A percentile compares a stretch with the other conserved stretches of the same genome.
phyloP scores from a whole-genome alignment of 37 sponge, comb jelly and placozoan genomes.

The Amphimedon queenslandica region DNA sequence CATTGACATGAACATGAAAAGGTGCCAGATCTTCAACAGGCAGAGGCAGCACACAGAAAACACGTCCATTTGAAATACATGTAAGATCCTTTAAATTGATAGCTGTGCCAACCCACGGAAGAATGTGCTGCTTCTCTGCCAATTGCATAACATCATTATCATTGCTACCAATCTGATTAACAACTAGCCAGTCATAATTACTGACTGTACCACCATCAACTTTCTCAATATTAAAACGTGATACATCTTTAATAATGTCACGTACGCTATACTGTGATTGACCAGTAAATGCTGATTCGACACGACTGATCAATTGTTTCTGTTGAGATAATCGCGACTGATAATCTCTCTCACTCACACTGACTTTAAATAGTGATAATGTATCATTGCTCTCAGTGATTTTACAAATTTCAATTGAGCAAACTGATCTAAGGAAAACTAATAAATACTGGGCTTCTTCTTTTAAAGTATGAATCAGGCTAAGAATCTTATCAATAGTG shows the following conservation, averaged over 20 bases:
- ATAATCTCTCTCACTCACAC: not conserved
- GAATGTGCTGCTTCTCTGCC: slow-evolving; percentile 15
- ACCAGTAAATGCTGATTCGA: not conserved
- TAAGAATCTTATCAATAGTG: not conserved
- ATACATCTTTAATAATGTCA: not conserved
- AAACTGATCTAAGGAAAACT: slow-evolving; percentile 9
- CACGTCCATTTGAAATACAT: no score
- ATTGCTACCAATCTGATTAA: slow-evolving; percentile 13
- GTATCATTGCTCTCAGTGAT: not conserved
- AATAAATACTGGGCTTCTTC: slow-evolving; percentile 14
- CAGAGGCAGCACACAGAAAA: slow-evolving; percentile 41
- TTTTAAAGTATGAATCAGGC: slow-evolving; percentile 4
- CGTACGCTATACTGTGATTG: not conserved
- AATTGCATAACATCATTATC: not conserved
- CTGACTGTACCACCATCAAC: not conserved
- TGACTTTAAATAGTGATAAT: not conserved
- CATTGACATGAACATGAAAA: slow-evolving; percentile 41
- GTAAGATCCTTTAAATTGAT: no score
- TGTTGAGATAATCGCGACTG: not conserved
- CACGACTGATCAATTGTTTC: not conserved
- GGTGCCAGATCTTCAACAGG: slow-evolving; percentile 10
- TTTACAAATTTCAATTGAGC: not conserved
- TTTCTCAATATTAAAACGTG: not conserved
- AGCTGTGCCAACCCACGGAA: slow-evolving; percentile 50
- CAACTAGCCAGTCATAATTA: slow-evolving; percentile 36